Base-by-base conservation (phyloP, 2,888 invertebrate genomes). In the Glyphotaelius pellucidus region DNA sequence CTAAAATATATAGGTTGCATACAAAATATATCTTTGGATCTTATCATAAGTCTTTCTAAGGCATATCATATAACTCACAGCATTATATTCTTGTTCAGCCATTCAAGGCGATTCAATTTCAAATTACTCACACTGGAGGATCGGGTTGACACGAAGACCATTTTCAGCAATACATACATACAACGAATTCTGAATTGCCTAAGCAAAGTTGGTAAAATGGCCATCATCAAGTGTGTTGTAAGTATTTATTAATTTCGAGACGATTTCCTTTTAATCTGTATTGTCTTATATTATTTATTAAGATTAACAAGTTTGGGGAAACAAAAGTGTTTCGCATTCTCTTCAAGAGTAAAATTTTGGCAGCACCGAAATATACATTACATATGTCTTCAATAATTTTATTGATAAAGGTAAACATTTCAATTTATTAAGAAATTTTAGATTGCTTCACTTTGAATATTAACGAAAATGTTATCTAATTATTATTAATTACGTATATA, bases 11-110 rank as follows among this genome's bases (percentile, higher is more conserved):
- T 88, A 88, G 88, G 79, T 88, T 88, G 88, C 88, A 88, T 88
- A 88, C 88, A 88, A 88, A 88, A 88, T 88, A 88, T 88, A 90
- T 84, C 67, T 80, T 90, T 84, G 90, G 90, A 81, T 90, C 90
- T 47, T 90, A 83, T 90, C 90, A 90, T 90, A 90, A 90, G 90
- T 90, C 90, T 90, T 84, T 83, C 80, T 83, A 90, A 90, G 90
- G 90, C 90, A 90, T 90, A 88, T 88, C 86, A 38, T 86, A 86
- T 42, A 86, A 86, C 86, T 86, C 88, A 88, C 88, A 88, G 88
- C 88, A 79, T 67, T 38, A 67, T 85, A 85, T 79, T 67, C 88
- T 88, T 88, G 67, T 88, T 30, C 67, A 25, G 52, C 67, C 52
- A 30, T 32, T 30, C 32, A 32, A 52, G n/a, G 42, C 86, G 67